Conservation (phyloP, 2,113 vertebrate genomes). For the Psilopogon haemacephalus region DNA sequence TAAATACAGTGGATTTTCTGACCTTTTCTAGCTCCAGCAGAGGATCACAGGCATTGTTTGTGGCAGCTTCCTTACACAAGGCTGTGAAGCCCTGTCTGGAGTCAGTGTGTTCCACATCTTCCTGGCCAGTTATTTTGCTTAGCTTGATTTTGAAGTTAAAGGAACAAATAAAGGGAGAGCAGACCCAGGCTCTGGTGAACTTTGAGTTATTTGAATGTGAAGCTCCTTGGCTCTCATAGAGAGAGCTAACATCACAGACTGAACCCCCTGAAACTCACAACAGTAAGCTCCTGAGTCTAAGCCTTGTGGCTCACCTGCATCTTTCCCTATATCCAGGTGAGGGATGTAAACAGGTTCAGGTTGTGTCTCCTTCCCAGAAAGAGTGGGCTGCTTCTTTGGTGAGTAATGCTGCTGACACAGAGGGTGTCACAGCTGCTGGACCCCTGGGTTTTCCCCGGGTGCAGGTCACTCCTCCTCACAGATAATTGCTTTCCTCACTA, state of each 20-base stretch:
- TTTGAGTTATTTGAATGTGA: conserved; percentile 47
- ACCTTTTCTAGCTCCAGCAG: neutral
- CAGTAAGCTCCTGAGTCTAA: neutral
- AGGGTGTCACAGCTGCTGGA: neutral
- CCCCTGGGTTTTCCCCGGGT: conserved; percentile 38
- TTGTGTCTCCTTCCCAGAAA: neutral
- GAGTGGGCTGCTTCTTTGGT: neutral
- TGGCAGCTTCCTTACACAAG: neutral
- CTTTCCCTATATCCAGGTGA: neutral
- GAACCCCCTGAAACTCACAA: neutral
- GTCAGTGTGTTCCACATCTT: neutral
- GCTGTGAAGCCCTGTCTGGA: neutral
- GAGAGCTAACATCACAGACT: neutral
- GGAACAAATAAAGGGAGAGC: conserved; percentile 43
- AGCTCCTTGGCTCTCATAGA: neutral
- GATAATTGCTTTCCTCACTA: conserved; percentile 15
- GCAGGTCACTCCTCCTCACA: conserved; percentile 2
- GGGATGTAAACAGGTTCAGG: neutral
- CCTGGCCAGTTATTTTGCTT: neutral
- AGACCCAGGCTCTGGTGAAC: conserved; percentile 13
- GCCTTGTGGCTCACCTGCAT: neutral
- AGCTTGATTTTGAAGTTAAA: conserved; percentile 20
- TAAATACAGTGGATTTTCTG: neutral
- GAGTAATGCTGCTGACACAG: neutral
- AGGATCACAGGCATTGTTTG: neutral